Percentiles rank a stretch among this genome's conserved stretches.
These are phyloP conservation scores for Lasioglossum morio DNA, from an alignment of 2,888 invertebrate genomes.

Conservation along the genomic window DNA sequence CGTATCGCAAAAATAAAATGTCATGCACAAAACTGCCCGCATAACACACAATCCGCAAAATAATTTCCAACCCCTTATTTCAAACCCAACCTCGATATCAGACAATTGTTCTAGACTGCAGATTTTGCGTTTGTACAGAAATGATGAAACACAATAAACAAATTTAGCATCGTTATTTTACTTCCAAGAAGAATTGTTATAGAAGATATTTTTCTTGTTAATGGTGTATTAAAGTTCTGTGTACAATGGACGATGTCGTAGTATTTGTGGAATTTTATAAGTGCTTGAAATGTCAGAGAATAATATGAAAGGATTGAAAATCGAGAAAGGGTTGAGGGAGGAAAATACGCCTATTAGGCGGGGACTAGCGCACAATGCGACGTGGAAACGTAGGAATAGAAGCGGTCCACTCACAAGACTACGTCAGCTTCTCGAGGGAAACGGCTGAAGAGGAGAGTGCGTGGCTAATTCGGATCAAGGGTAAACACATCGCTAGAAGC, in stretches of 20 bases:
- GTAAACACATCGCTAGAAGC: neutral
- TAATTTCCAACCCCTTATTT: neutral
- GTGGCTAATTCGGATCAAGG: slow-evolving; percentile 13
- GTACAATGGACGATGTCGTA: neutral
- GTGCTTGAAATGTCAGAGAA: neutral
- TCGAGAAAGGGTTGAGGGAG: neutral
- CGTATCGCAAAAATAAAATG: neutral
- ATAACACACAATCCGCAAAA: too few species aligned
- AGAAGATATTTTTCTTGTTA: too few species aligned
- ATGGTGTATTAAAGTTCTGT: neutral
- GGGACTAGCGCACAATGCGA: neutral
- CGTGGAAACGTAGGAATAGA: slow-evolving; percentile 2
- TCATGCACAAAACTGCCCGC: too few species aligned
- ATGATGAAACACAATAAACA: too few species aligned
- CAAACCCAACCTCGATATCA: neutral
- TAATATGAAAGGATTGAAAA: neutral
- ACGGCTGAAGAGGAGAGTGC: neutral
- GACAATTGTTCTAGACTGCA: neutral
- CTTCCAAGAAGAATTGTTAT: too few species aligned
- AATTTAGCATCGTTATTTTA: too few species aligned
- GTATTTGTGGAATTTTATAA: neutral
- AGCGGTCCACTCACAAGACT: neutral
- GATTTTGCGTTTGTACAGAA: too few species aligned
- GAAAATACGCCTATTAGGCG: neutral
- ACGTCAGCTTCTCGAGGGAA: neutral